A percentile compares a stretch with the other conserved stretches of the same genome.
phyloP scores from a whole-genome alignment of 2,888 invertebrate genomes.

The Calliopum simillimum region DNA sequence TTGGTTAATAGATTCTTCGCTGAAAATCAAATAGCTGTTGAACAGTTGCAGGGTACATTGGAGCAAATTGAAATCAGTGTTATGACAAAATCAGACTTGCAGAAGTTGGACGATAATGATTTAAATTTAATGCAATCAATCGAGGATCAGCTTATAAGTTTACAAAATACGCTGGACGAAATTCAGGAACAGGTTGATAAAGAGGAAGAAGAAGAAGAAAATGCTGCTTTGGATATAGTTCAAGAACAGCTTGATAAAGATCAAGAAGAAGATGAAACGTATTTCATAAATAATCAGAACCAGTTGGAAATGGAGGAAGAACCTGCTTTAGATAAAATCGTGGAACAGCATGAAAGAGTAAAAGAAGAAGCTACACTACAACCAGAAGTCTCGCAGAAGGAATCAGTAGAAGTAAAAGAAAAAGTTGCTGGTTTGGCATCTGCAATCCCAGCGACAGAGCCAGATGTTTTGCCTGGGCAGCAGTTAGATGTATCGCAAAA shows the following conservation, averaged over 20 bases:
- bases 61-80: constrained; percentile 55
- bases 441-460: background rate
- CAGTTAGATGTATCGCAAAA: background rate
- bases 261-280: too few relatives aligned
- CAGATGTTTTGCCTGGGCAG: background rate
- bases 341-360: too few relatives aligned
- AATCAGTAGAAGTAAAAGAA: too few relatives aligned
- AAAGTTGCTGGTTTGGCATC: too few relatives aligned
- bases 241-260: background rate
- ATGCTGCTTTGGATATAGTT: background rate
- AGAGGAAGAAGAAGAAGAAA: background rate
- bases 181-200: constrained; percentile 2
- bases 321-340: too few relatives aligned
- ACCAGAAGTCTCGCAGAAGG: too few relatives aligned
- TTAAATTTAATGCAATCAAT: constrained; percentile 53
- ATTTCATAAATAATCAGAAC: too few relatives aligned
- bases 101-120: constrained; percentile 50
- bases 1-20: constrained; percentile 50
- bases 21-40: constrained; percentile 53
- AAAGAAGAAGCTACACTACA: too few relatives aligned
- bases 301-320: too few relatives aligned
- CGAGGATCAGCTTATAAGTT: constrained; percentile 51
- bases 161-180: constrained; percentile 50
- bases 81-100: constrained; percentile 49
- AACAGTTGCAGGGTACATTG: constrained; percentile 51